Base-by-base conservation (phyloP, 2,888 invertebrate genomes). In the Alloscopus bannaensis region DNA sequence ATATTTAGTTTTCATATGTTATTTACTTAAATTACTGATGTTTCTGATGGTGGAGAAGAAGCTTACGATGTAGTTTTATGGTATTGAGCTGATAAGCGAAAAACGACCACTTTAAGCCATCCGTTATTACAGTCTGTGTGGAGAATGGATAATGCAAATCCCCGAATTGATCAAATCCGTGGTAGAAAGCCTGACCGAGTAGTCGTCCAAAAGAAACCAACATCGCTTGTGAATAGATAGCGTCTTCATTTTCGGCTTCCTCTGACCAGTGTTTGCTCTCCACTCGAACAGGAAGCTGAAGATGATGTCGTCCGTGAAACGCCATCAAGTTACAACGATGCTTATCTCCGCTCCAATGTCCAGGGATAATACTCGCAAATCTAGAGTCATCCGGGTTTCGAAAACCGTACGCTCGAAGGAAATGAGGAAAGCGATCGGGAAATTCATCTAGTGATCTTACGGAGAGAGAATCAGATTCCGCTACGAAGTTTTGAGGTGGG, bases 61-160 rank as follows among this genome's bases (percentile, higher is more conserved):
- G 60, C 84, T 81, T 83, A 85, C 85, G 20, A 18, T 78, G 77
- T 36, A 85, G 47, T 29, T 70, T 59, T 16, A 84, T 80, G 0
- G 97, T 98, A 88, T 99, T 99, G 75, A 99, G 89, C 88, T 99
- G 99, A 88, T 98, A 99, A 16, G 93, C 91, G 87, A 93, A 95
- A 84, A 98, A 94, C 0, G 94, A 94, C 93, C 95, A 97, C 2
- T 91, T 87, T 84, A 94, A 92, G 0, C 99, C 98, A 89, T 99
- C 94, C 0, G 97, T 95, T 45, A 98, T 90, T 16, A 97, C 90
- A 18, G 94, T 93, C 91, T 99, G 98, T 2, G 95, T 94, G 0
- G 93, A 92, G 72, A 98, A 88, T 0, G 99, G 99, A 88, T 97
- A 97, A 0, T 95, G 96, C 20, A 98, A 86, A 84, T 99, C 98